phyloP scores from a whole-genome alignment of 2,888 invertebrate species.

The Amphipoea lucens region DNA sequence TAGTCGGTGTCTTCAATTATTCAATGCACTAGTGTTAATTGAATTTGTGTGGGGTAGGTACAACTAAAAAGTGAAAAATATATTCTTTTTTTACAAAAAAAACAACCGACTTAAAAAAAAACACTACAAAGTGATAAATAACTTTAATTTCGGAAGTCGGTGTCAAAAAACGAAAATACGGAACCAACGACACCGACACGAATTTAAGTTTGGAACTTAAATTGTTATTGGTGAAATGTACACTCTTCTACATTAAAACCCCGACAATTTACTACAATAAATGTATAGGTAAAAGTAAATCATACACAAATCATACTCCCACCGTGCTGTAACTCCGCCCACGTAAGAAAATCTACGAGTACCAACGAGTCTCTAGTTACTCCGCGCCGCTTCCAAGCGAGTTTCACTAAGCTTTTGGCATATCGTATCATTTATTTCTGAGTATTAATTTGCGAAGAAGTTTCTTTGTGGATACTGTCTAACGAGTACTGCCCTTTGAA shows the following conservation, averaged over 20 bases:
- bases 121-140: too few species aligned
- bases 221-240: background rate
- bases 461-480: background rate
- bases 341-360: conserved; percentile 40
- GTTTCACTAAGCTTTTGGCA: conserved; percentile 7
- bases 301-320: conserved; percentile 49
- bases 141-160: too few species aligned
- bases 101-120: too few species aligned
- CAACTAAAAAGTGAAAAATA: too few species aligned
- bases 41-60: too few species aligned
- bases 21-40: too few species aligned
- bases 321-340: conserved; percentile 46
- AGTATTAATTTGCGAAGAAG: background rate
- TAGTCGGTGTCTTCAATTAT: too few species aligned
- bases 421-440: background rate
- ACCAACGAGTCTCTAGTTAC: conserved; percentile 10
- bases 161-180: too few species aligned
- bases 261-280: conserved; percentile 17
- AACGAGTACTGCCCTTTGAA: accelerated
- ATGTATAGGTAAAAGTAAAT: conserved; percentile 34
- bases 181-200: too few species aligned
- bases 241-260: background rate
- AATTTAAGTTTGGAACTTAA: too few species aligned
- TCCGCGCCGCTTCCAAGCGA: background rate
- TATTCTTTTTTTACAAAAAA: too few species aligned